Percentiles rank a stretch among this genome's conserved stretches.
Evolutionary conservation across 2,797 vertebrate species (phyloP).

Genomic region (Synanceia verrucosa): DNA sequence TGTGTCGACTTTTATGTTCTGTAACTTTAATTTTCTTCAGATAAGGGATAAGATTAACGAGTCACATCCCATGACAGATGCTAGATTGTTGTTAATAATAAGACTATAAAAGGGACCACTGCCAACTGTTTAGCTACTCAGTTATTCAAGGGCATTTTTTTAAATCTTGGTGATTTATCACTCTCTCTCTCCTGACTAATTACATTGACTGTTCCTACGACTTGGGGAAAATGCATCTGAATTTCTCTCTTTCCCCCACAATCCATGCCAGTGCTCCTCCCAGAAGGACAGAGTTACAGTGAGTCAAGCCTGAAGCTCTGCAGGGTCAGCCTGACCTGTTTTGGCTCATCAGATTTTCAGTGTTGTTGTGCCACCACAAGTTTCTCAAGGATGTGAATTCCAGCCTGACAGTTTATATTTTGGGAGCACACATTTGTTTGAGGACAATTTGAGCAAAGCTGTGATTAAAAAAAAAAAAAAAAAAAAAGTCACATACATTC

Average conservation of each 20-base stretch:
- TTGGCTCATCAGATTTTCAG: constrained; percentile 22
- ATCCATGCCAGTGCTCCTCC: not conserved
- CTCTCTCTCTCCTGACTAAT: constrained; percentile 32
- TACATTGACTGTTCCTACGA: constrained; percentile 20
- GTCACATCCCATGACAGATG: constrained; percentile 15
- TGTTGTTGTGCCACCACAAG: constrained; percentile 24
- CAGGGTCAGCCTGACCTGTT: constrained; percentile 60
- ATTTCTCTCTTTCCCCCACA: not conserved
- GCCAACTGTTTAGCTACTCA: constrained; percentile 19
- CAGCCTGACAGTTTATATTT: constrained; percentile 26
- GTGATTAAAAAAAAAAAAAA: constrained; percentile 37
- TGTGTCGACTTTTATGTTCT: constrained; percentile 24
- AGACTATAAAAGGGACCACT: constrained; percentile 21
- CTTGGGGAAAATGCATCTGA: constrained; percentile 5
- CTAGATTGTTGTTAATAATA: constrained; percentile 44
- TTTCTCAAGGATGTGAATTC: constrained; percentile 22
- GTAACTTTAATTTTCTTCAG: constrained; percentile 31
- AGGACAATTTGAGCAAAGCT: constrained; percentile 26
- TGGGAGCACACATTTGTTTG: constrained; percentile 24
- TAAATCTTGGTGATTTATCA: constrained; percentile 31
- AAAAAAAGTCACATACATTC: constrained; percentile 24
- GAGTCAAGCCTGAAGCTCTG: constrained; percentile 21
- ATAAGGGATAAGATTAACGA: constrained; percentile 55
- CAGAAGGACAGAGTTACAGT: not conserved
- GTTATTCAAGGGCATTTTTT: constrained; percentile 42